These are phyloP conservation scores for Amazona ochrocephala DNA, from an alignment of 2,797 vertebrate genomes.

Conservation along the genomic window DNA sequence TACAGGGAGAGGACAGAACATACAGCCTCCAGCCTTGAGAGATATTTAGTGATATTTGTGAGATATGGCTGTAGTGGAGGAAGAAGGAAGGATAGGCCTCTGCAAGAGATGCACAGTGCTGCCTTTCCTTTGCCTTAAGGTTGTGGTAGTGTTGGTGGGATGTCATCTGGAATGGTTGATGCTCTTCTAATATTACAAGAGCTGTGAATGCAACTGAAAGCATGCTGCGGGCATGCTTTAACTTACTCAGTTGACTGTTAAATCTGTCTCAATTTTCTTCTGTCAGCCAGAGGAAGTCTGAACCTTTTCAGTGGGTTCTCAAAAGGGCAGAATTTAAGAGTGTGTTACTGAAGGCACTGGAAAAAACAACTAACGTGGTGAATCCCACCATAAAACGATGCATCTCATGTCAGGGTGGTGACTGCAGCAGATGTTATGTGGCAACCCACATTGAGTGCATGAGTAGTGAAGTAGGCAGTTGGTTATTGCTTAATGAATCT, in stretches of 20 bases:
- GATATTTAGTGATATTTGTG: neutral
- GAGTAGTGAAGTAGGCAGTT: neutral
- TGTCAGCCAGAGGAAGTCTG: neutral
- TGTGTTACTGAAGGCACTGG: neutral
- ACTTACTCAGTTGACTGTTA: neutral
- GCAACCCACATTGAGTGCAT: fast-evolving
- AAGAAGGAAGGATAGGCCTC: neutral
- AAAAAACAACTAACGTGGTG: neutral
- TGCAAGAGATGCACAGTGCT: fast-evolving
- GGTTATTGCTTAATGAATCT: neutral
- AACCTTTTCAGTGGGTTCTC: neutral
- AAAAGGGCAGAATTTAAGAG: neutral
- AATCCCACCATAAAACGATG: neutral
- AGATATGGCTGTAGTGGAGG: neutral
- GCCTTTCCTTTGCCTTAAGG: neutral
- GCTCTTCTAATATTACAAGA: neutral
- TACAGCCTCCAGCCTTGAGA: neutral
- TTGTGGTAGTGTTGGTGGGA: neutral
- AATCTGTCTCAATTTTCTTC: neutral
- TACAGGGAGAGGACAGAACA: neutral
- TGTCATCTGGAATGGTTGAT: neutral
- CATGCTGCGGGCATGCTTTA: neutral
- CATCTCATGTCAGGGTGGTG: neutral
- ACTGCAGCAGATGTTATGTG: neutral
- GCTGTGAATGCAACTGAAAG: neutral